phyloP scores from a whole-genome alignment of 2,797 vertebrate species.

The Ptychobarbus kaznakovi region DNA sequence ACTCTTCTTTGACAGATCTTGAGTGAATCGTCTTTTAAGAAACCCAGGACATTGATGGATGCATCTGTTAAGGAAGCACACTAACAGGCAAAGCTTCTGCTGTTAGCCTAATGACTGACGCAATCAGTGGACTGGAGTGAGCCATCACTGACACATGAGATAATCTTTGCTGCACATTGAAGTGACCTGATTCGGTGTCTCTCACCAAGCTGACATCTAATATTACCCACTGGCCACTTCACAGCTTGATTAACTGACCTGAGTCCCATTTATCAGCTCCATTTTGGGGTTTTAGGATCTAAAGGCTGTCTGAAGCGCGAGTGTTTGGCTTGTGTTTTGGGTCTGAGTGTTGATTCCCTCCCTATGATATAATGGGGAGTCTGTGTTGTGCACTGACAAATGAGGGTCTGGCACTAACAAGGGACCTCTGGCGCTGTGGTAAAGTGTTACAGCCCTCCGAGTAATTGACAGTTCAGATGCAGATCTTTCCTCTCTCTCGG shows the following conservation, averaged over 20 bases:
- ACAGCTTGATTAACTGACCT: slow-evolving; percentile 19
- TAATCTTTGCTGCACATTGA: slow-evolving; percentile 10
- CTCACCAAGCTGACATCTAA: slow-evolving; percentile 24
- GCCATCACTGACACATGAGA: slow-evolving; percentile 41
- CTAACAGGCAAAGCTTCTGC: slow-evolving; percentile 34
- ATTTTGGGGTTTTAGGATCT: not conserved
- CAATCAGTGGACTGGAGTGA: slow-evolving; percentile 53
- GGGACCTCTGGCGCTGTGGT: slow-evolving; percentile 9
- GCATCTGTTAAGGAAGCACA: slow-evolving; percentile 19
- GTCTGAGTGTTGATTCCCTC: slow-evolving; percentile 2
- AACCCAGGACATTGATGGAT: not conserved
- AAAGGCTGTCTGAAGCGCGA: not conserved
- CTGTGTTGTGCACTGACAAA: slow-evolving; percentile 16
- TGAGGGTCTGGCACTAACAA: slow-evolving; percentile 42
- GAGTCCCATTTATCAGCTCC: not conserved
- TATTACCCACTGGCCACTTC: slow-evolving; percentile 34
- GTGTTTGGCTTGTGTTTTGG: slow-evolving; percentile 26
- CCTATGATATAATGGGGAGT: slow-evolving; percentile 33
- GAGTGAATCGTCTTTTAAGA: not conserved
- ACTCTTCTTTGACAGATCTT: slow-evolving; percentile 21
- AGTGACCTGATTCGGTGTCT: slow-evolving; percentile 31
- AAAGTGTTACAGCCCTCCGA: slow-evolving; percentile 12
- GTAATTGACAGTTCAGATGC: slow-evolving; percentile 44
- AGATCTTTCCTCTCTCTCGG: slow-evolving; percentile 17
- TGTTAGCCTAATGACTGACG: slow-evolving; percentile 64